These are phyloP conservation scores for Gibbula magus DNA, from an alignment of 2,888 invertebrate species.

Conservation along the genomic window DNA sequence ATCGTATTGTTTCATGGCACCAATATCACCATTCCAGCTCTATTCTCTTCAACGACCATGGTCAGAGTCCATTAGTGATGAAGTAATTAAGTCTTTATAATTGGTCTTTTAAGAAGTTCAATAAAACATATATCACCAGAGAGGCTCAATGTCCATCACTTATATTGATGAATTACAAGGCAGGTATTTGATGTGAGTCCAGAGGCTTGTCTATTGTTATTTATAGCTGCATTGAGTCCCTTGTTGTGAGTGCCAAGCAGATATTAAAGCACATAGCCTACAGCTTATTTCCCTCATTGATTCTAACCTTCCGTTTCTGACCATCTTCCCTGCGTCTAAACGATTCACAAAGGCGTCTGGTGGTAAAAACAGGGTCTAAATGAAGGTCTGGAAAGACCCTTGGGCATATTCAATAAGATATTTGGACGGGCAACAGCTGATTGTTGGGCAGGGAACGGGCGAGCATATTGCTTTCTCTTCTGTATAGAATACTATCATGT, in stretches of 20 bases:
- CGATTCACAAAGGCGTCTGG: constrained; percentile 13
- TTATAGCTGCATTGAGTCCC: neutral
- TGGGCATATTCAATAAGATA: constrained; percentile 21
- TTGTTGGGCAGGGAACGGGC: neutral
- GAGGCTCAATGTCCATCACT: neutral
- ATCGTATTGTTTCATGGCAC: no score
- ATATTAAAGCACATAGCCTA: constrained; percentile 4
- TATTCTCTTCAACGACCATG: no score
- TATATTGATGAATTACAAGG: neutral
- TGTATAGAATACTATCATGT: constrained; percentile 15
- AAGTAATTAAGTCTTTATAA: neutral
- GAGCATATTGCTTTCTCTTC: constrained; percentile 14
- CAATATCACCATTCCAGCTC: no score
- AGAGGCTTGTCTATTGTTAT: neutral
- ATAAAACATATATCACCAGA: neutral
- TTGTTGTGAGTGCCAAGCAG: neutral
- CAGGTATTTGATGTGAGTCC: neutral
- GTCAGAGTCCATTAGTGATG: neutral
- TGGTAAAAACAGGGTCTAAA: neutral
- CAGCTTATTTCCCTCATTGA: neutral
- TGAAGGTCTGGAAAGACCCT: neutral
- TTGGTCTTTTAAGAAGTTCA: neutral
- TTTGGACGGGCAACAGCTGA: constrained; percentile 14
- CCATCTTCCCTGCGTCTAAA: constrained; percentile 7
- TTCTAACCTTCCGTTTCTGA: constrained; percentile 12